phyloP scores from a whole-genome alignment of 1,140 invertebrate species.

The Drosophila sp. region DNA sequence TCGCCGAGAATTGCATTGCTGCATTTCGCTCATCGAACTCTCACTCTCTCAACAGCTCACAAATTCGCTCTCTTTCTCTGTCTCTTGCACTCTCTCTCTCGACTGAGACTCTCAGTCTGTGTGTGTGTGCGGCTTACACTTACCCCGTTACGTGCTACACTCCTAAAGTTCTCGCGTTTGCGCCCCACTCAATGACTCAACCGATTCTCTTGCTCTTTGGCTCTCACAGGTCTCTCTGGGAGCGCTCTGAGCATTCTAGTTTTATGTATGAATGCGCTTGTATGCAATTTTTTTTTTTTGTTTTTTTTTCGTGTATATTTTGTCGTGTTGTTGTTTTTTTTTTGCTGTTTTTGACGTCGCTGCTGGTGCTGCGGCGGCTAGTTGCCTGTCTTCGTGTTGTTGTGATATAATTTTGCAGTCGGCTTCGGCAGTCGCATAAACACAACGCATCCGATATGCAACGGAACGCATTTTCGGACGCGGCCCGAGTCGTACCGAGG shows the following conservation, averaged over 20 bases:
- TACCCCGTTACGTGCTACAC: slow-evolving; percentile 64
- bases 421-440: slow-evolving; percentile 83
- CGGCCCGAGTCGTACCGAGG: slow-evolving; percentile 83
- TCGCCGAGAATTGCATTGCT: slow-evolving; percentile 48
- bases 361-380: slow-evolving; percentile 46
- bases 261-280: slow-evolving; percentile 66
- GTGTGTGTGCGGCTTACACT: slow-evolving; percentile 40
- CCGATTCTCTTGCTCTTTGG: slow-evolving; percentile 25
- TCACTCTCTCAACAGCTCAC: not conserved
- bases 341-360: slow-evolving; percentile 33
- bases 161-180: slow-evolving; percentile 78
- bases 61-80: slow-evolving; percentile 24
- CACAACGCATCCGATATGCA: slow-evolving; percentile 83
- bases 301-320: not conserved
- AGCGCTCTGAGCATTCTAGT: slow-evolving; percentile 68
- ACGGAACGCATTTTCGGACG: slow-evolving; percentile 84
- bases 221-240: slow-evolving; percentile 10
- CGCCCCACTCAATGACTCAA: slow-evolving; percentile 67
- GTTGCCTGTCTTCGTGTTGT: slow-evolving; percentile 74
- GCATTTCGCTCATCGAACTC: slow-evolving; percentile 18
- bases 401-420: slow-evolving; percentile 82
- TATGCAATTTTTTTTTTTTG: slow-evolving; percentile 64
- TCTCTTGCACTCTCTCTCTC: slow-evolving; percentile 12
- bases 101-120: slow-evolving; percentile 8
- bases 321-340: slow-evolving; percentile 12